Conservation (phyloP, 2,797 vertebrate species). For the Myiothlypis chrysogaster region DNA sequence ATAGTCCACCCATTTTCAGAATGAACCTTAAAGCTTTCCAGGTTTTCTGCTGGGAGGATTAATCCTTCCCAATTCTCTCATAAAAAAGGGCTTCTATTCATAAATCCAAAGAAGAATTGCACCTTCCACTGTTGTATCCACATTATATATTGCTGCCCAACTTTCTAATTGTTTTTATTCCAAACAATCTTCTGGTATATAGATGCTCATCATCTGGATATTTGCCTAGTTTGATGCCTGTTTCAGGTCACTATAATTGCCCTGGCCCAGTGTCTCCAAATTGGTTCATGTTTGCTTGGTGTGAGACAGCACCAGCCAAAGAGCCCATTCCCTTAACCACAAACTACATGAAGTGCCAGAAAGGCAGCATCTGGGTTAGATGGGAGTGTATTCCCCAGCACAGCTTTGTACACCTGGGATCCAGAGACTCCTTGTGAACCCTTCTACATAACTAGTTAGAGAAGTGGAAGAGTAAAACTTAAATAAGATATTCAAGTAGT, state of each 20-base stretch:
- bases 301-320: background rate
- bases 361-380: background rate
- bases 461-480: background rate
- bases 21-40: background rate
- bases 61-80: background rate
- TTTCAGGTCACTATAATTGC: background rate
- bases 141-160: background rate
- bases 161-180: background rate
- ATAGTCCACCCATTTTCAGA: background rate
- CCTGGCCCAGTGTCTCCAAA: background rate
- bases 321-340: background rate
- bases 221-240: background rate
- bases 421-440: background rate
- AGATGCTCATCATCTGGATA: background rate
- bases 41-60: background rate
- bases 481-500: background rate
- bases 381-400: background rate
- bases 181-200: background rate
- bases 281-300: background rate
- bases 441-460: background rate
- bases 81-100: background rate
- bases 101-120: background rate
- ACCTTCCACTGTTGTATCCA: background rate
- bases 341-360: rapidly evolving
- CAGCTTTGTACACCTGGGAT: background rate